phyloP scores from a whole-genome alignment of 2,113 vertebrate species.

The Triplophysa dalaica region DNA sequence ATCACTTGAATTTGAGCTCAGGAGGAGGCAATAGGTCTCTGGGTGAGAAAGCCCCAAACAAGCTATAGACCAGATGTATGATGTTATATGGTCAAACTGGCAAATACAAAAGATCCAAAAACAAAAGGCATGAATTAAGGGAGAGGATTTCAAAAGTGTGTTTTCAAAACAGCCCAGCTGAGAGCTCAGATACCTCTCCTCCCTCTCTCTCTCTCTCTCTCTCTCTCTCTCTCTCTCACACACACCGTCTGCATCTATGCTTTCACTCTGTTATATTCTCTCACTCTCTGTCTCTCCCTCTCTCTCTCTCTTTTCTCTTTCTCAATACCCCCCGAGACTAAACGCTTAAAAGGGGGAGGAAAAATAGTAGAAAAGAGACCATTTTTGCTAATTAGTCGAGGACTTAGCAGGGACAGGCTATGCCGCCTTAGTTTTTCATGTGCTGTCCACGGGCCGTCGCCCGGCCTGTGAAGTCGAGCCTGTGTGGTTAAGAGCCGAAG shows the following conservation, averaged over 20 bases:
- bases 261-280: slow-evolving; percentile 57
- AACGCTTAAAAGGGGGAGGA: slow-evolving; percentile 76
- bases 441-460: slow-evolving; percentile 74
- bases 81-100: slow-evolving; percentile 99
- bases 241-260: slow-evolving; percentile 32
- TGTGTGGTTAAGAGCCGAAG: slow-evolving; percentile 73
- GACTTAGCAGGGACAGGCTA: slow-evolving; percentile 83
- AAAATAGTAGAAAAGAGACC: slow-evolving; percentile 82
- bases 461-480: slow-evolving; percentile 74
- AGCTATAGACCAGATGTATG: slow-evolving; percentile 98
- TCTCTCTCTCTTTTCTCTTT: slow-evolving; percentile 47
- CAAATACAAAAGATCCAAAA: slow-evolving; percentile 96
- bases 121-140: slow-evolving; percentile 97
- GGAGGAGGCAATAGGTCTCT: slow-evolving; percentile 86
- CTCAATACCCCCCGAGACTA: slow-evolving; percentile 80
- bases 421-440: slow-evolving; percentile 74
- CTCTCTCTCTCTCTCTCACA: slow-evolving; percentile 30
- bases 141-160: slow-evolving; percentile 95
- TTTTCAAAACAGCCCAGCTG: slow-evolving; percentile 99
- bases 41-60: slow-evolving; percentile 88
- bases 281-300: slow-evolving; percentile 52
- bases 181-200: slow-evolving; percentile 84
- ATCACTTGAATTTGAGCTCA: slow-evolving; percentile 86
- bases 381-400: slow-evolving; percentile 95
- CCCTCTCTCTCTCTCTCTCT: slow-evolving; percentile 64